Evolutionary conservation across 2,888 invertebrate genomes (phyloP), one percentile per base, ranked within the genome.

Genomic region (Selenia dentaria): DNA sequence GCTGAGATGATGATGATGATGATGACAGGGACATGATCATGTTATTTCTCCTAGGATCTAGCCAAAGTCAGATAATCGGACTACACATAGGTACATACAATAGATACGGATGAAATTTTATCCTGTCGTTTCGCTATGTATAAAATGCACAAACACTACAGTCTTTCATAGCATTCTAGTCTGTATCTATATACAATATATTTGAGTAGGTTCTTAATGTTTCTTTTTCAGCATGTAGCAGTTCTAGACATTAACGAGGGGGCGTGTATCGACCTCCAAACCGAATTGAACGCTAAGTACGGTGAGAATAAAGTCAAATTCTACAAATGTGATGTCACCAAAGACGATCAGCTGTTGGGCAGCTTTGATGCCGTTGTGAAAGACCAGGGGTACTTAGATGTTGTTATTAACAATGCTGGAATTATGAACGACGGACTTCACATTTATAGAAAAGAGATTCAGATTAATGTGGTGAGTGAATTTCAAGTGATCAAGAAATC

Each of bases 401-500:
- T 70, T 1, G 70, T 81, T 2, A 44, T 71, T 3, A 80, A 81
- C 34, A 75, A 74, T 20, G 76, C 75, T 29, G 75, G 70, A 0
- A 67, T 81, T 4, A 70, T 76, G 69, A 77, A 76, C 27, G 79
- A 79, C 12, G 54, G 58, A 2, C 42, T 57, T 6, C 49, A 65
- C 0, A 26, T 51, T 6, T 79, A 74, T 28, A 71, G 62, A 44
- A 76, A 71, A 41, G 62, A 62, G 36, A 74, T 79, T 36, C 65
- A 61, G 18, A 49, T 80, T 4, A 82, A 82, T 61, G 51, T 77
- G 35, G 82, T 80, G 58, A n/a, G n/a, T n/a, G n/a, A n/a, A n/a
- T n/a, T n/a, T n/a, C n/a, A n/a, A 68, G 77, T 69, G n/a, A n/a
- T n/a, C n/a, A n/a, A n/a, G n/a, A n/a, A n/a, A n/a, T n/a, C n/a